Conservation (phyloP, 1,140 invertebrate genomes). For the Drosophila busckii region DNA sequence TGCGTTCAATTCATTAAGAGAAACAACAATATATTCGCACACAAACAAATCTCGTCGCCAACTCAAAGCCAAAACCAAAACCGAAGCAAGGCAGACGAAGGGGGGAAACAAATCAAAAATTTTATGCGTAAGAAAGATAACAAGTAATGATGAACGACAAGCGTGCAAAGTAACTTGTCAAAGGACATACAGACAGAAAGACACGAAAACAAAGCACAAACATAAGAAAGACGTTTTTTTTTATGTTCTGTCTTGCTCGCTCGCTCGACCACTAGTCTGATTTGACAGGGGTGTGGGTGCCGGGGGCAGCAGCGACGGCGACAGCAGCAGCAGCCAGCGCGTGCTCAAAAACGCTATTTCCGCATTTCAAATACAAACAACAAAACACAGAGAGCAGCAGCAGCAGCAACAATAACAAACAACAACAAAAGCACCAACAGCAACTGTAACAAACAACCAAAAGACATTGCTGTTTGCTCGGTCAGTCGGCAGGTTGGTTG, state of each 20-base stretch:
- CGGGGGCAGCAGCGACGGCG: too few relatives aligned
- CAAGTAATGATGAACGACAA: slow-evolving; percentile 5
- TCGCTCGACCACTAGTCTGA: not conserved
- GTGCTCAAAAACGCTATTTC: slow-evolving; percentile 31
- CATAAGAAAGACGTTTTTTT: slow-evolving; percentile 2
- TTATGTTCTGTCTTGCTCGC: not conserved
- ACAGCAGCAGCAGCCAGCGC: too few relatives aligned
- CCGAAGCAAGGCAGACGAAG: slow-evolving; percentile 7
- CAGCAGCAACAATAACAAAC: slow-evolving; percentile 7
- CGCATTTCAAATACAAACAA: slow-evolving; percentile 32
- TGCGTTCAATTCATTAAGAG: not conserved
- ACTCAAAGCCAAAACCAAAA: slow-evolving; percentile 4
- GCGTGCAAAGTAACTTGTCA: too few relatives aligned
- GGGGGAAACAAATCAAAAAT: slow-evolving; percentile 15
- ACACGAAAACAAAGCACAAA: too few relatives aligned
- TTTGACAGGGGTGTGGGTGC: slow-evolving; percentile 24
- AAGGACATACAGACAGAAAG: too few relatives aligned
- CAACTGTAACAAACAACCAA: slow-evolving; percentile 3
- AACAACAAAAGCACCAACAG: slow-evolving; percentile 11
- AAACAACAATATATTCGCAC: slow-evolving; percentile 9
- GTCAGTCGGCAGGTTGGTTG: too few relatives aligned
- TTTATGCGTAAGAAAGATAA: not conserved
- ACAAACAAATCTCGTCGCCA: slow-evolving; percentile 27
- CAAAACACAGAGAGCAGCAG: slow-evolving; percentile 1
- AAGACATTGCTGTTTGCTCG: too few relatives aligned